These are phyloP conservation scores for Hermodice carunculata DNA, from an alignment of 2,888 invertebrate genomes.

Conservation along the genomic window DNA sequence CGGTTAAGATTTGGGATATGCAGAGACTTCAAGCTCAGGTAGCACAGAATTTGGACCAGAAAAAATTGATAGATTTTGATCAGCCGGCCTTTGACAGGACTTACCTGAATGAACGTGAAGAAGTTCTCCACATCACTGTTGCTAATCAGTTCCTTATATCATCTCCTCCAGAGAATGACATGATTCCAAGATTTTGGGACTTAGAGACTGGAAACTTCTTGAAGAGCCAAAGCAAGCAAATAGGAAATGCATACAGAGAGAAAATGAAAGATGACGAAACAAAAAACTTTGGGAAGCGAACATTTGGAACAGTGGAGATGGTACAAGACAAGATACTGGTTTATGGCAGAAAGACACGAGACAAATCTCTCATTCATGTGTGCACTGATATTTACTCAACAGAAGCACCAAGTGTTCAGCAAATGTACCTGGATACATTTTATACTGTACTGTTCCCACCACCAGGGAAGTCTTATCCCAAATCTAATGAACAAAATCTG, in stretches of 20 bases:
- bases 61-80: not conserved
- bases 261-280: not conserved
- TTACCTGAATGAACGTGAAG: conserved; percentile 18
- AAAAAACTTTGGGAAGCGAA: not conserved
- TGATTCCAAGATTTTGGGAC: conserved; percentile 28
- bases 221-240: not conserved
- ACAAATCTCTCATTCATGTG: not conserved
- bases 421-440: too few species aligned
- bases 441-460: too few species aligned
- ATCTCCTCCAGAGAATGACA: conserved; percentile 3
- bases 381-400: not conserved
- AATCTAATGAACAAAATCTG: too few species aligned
- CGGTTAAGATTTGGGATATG: conserved; percentile 29
- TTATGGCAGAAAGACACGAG: conserved; percentile 20
- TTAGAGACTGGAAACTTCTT: conserved; percentile 10
- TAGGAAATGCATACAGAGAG: not conserved
- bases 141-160: conserved; percentile 7
- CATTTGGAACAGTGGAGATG: not conserved
- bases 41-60: not conserved
- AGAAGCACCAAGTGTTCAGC: not conserved
- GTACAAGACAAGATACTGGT: conserved; percentile 1
- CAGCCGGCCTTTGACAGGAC: not conserved
- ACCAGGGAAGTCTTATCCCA: not conserved
- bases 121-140: conserved; percentile 25
- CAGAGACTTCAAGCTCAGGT: not conserved